Conservation (phyloP, 2,888 invertebrate species). For the Graphium colonna region DNA sequence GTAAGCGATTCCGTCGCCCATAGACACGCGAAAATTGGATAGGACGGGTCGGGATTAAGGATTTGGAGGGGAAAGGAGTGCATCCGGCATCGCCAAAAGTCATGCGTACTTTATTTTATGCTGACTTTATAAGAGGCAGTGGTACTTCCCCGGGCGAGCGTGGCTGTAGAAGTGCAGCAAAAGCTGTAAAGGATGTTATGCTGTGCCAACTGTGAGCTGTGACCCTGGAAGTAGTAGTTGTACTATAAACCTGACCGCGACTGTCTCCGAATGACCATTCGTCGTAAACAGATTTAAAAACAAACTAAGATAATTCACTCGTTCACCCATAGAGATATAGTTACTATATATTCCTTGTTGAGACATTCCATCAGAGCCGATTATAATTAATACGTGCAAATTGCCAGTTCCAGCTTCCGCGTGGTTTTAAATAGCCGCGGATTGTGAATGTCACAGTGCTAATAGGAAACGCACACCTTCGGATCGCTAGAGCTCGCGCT, state of each 20-base stretch:
- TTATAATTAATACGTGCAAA: constrained; percentile 19
- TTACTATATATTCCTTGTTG: constrained; percentile 4
- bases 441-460: constrained; percentile 30
- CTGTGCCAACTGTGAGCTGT: too few relatives aligned
- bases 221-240: too few relatives aligned
- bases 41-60: too few relatives aligned
- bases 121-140: too few relatives aligned
- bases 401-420: constrained; percentile 41
- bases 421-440: constrained; percentile 41
- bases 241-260: neutral
- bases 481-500: constrained; percentile 36
- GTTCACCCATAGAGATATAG: neutral
- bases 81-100: too few relatives aligned
- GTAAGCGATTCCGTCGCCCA: too few relatives aligned
- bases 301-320: neutral
- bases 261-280: neutral
- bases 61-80: too few relatives aligned
- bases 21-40: neutral
- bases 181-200: too few relatives aligned
- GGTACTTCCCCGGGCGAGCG: too few relatives aligned
- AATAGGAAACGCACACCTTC: constrained; percentile 39
- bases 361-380: constrained; percentile 4
- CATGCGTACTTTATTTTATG: too few relatives aligned
- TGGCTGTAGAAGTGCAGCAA: too few relatives aligned
- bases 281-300: constrained; percentile 7